Evolutionary conservation across 2,888 invertebrate species (phyloP).

Genomic region (Drosophila fulvimacula): DNA sequence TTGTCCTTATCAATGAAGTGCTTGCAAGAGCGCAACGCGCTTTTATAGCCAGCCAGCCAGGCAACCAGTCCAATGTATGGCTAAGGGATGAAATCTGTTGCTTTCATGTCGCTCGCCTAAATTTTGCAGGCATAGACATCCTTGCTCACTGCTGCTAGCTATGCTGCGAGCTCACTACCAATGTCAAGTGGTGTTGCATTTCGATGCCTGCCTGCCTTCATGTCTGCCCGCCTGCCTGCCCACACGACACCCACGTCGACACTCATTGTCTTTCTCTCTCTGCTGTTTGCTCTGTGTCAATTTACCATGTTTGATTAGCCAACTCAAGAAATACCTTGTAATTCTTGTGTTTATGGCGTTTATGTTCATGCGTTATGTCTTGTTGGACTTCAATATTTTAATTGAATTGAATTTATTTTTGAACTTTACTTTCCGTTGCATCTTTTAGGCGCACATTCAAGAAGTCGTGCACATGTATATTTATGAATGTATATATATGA

Average conservation of each 20-base stretch:
- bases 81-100: slow-evolving; percentile 5
- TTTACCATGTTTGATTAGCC: slow-evolving; percentile 2
- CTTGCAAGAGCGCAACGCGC: background rate
- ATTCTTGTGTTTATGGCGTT: background rate
- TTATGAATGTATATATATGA: too few species aligned
- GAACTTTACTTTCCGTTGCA: too few species aligned
- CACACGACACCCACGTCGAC: background rate
- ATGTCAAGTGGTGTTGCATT: slow-evolving; percentile 32
- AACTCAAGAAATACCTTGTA: background rate
- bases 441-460: slow-evolving; percentile 1
- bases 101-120: slow-evolving; percentile 6
- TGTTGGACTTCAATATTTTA: too few species aligned
- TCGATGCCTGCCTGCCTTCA: background rate
- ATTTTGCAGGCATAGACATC: too few species aligned
- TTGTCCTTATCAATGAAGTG: slow-evolving; percentile 38
- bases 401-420: background rate
- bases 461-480: too few species aligned
- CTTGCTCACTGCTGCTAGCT: background rate
- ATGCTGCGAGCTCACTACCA: slow-evolving; percentile 36
- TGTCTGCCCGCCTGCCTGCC: background rate
- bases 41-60: slow-evolving; percentile 33
- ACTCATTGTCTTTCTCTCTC: background rate
- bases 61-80: too few species aligned
- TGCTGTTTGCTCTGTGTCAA: background rate
- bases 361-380: too few species aligned